phyloP scores from a whole-genome alignment of 1,140 invertebrate genomes.

The Gryon sp. region DNA sequence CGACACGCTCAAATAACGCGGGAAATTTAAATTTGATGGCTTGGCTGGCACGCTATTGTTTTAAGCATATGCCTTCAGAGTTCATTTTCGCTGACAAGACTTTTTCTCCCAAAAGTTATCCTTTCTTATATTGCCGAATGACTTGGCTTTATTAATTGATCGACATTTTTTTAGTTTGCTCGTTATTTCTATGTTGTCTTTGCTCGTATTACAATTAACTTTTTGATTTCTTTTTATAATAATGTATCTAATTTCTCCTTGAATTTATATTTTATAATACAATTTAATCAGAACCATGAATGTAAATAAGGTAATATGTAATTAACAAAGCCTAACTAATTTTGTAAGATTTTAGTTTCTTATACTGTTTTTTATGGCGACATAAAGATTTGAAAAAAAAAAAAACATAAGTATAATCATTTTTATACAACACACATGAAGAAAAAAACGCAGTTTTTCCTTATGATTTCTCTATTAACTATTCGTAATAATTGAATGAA shows the following conservation, averaged over 20 bases:
- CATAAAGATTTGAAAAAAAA: too few species aligned
- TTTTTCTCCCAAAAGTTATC: constrained; percentile 27
- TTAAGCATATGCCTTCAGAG: constrained; percentile 58
- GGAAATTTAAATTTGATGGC: constrained; percentile 69
- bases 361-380: too few species aligned
- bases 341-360: too few species aligned
- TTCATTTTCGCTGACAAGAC: constrained; percentile 51
- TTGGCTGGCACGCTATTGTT: constrained; percentile 52
- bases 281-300: too few species aligned
- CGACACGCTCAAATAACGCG: constrained; percentile 53
- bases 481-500: too few species aligned
- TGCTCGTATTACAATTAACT: constrained; percentile 33
- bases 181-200: constrained; percentile 27
- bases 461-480: too few species aligned
- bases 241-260: not conserved
- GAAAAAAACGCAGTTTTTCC: too few species aligned
- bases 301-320: too few species aligned
- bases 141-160: constrained; percentile 60
- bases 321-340: too few species aligned
- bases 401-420: too few species aligned
- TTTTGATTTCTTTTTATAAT: constrained; percentile 5
- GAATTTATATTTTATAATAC: not conserved
- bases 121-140: constrained; percentile 36
- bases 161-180: constrained; percentile 40
- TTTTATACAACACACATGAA: too few species aligned